Base-by-base conservation (phyloP, 2,797 vertebrate species). In the Natrix natrix region DNA sequence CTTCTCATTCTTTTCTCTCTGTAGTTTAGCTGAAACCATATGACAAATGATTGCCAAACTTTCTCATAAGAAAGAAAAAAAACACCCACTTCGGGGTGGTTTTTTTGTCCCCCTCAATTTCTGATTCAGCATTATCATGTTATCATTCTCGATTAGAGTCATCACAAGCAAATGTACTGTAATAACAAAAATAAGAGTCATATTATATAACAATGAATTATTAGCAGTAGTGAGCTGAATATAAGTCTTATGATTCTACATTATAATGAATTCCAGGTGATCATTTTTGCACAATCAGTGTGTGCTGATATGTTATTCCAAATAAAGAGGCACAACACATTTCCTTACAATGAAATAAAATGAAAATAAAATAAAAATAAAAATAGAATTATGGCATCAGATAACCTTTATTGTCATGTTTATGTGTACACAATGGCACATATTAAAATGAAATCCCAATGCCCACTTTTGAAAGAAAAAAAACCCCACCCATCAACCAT, bases 171-270 rank as follows among this genome's bases (percentile, higher is more conserved):
- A 37, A 74, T 60, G 90, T 74, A 94, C 20, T 24, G 0, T 0
- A 87, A 1, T 91, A 91, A 91, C n/a, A 7, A 94, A 95, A 90
- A 90, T 91, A 20, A 16, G n/a, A 57, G 17, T 20, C 37, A 78
- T 5, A 22, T 0, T n/a, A 66, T n/a, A 91, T 92, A 16, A 2
- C 93, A 90, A 66, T 93, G 37, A 89, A 56, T 17, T 90, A 11
- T 54, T 88, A 92, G 26, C 26, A 89, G 63, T 60, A 8, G 20
- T 43, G 74, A 86, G 10, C 3, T 59, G 86, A 52, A 87, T 74
- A 90, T 1, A 93, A 4, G 48, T 87, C 57, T 91, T 63, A 54
- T 89, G 3, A n/a, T 60, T 61, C 66, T 88, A 83, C 20, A 32
- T 14, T 88, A 54, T 43, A 91, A 93, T 87, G 91, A 48, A 90